Evolutionary conservation across 2,888 invertebrate species (phyloP).

Genomic region (Anarsia innoxiella): DNA sequence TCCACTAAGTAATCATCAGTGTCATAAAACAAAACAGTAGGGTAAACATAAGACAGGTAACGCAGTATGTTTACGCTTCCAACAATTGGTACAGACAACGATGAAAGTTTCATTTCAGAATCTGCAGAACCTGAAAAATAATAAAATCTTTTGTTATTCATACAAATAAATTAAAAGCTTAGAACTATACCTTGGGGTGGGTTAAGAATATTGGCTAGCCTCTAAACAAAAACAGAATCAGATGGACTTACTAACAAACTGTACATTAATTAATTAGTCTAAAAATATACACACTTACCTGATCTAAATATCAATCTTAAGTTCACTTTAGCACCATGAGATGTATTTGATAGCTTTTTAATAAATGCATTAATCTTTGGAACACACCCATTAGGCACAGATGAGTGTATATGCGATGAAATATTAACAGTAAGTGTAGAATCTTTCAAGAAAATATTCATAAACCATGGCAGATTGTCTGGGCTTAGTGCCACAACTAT

Average conservation of each 20-base stretch:
- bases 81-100: slow-evolving; percentile 72
- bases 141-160: too few relatives aligned
- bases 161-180: background rate
- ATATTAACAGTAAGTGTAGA: slow-evolving; percentile 70
- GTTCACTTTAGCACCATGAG: slow-evolving; percentile 49
- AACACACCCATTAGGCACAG: slow-evolving; percentile 61
- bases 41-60: slow-evolving; percentile 77
- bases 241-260: background rate
- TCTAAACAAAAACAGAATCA: too few relatives aligned
- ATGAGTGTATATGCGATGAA: slow-evolving; percentile 78
- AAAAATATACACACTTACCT: slow-evolving; percentile 67
- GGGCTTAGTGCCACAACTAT: slow-evolving; percentile 81
- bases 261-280: background rate
- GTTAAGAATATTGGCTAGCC: too few relatives aligned
- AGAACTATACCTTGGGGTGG: too few relatives aligned
- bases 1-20: slow-evolving; percentile 74
- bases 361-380: slow-evolving; percentile 48
- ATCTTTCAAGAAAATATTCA: slow-evolving; percentile 76
- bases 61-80: slow-evolving; percentile 85
- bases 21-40: slow-evolving; percentile 68
- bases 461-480: slow-evolving; percentile 78
- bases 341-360: slow-evolving; percentile 29
- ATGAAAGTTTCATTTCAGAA: slow-evolving; percentile 75
- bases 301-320: slow-evolving; percentile 85
- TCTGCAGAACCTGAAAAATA: slow-evolving; percentile 69